Percentiles rank a stretch among this genome's conserved stretches.
These are phyloP conservation scores for Ranitomeya imitator DNA, from an alignment of 2,113 vertebrate species.

Conservation along the genomic window DNA sequence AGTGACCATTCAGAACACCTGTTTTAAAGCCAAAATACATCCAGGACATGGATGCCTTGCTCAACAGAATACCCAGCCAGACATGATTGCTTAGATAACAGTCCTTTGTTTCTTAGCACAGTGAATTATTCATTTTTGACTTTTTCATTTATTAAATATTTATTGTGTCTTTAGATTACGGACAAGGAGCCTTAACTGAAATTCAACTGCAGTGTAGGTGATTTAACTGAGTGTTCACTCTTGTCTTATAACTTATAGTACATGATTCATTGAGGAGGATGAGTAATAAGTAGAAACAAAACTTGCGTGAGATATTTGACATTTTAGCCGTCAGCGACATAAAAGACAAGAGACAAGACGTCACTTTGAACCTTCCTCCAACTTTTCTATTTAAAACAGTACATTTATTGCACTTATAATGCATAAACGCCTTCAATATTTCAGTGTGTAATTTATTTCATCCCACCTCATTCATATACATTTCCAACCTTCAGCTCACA, in stretches of 20 bases:
- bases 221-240: neutral
- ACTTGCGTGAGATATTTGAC: neutral
- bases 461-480: too few species aligned
- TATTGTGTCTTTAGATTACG: constrained; percentile 22
- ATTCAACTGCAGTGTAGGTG: neutral
- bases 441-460: too few species aligned
- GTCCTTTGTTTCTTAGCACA: constrained; percentile 64
- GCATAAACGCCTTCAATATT: too few species aligned
- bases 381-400: too few species aligned
- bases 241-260: neutral
- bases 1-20: constrained; percentile 70
- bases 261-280: neutral
- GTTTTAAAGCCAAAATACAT: constrained; percentile 67
- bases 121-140: constrained; percentile 66
- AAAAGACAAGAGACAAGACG: neutral
- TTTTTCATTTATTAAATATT: constrained; percentile 50
- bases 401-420: too few species aligned
- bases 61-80: constrained; percentile 63
- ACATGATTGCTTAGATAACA: constrained; percentile 60
- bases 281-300: neutral
- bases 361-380: too few species aligned
- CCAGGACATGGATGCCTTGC: constrained; percentile 68
- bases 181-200: neutral
- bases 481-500: too few species aligned
- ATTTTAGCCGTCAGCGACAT: neutral